Evolutionary conservation across 2,888 invertebrate species (phyloP).

Genomic region (Gymnosoma rotundatum): DNA sequence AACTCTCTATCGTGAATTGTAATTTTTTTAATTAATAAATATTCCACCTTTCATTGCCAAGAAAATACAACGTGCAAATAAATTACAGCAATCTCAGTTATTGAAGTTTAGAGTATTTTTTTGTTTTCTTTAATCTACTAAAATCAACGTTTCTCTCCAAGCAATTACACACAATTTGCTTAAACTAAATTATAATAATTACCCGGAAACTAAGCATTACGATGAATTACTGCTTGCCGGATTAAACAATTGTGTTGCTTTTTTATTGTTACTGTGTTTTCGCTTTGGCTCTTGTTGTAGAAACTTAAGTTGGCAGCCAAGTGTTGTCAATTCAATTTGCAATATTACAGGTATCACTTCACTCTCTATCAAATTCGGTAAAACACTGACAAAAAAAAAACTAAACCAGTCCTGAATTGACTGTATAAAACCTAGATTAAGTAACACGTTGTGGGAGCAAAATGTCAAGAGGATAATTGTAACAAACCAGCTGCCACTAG

Average conservation of each 20-base stretch:
- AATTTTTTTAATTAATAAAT: no score
- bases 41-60: no score
- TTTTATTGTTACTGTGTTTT: constrained; percentile 1
- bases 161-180: constrained; percentile 66
- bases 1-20: no score
- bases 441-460: constrained; percentile 70
- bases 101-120: no score
- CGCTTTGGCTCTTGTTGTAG: constrained; percentile 30
- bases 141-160: no score
- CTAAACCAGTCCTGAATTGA: constrained; percentile 62
- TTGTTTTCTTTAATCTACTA: no score
- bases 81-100: no score
- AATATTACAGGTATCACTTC: constrained; percentile 59
- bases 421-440: constrained; percentile 65
- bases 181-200: constrained; percentile 67
- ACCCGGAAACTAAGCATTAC: constrained; percentile 68
- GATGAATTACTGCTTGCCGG: constrained; percentile 57
- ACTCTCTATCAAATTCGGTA: constrained; percentile 34
- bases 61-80: no score
- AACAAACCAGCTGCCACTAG: constrained; percentile 51
- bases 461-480: constrained; percentile 69
- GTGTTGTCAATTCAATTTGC: constrained; percentile 71
- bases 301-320: constrained; percentile 63
- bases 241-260: constrained; percentile 48
- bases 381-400: neutral